Evolutionary conservation across 2,888 invertebrate genomes (phyloP), one percentile per base, ranked within the genome.

Genomic region (Anthophora plumipes): DNA sequence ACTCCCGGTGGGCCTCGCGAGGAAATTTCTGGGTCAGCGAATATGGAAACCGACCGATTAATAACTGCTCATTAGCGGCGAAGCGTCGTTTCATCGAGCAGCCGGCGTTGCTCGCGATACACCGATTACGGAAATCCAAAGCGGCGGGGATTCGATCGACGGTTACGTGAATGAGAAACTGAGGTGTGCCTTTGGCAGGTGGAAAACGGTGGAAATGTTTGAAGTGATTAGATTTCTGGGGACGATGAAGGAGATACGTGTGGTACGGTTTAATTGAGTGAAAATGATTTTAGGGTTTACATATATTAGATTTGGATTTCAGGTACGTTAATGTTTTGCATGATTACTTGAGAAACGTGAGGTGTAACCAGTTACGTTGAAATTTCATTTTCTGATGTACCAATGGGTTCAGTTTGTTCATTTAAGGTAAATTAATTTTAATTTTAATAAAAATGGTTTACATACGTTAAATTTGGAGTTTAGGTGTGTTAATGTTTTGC

Each of bases 11-110:
- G 67, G 61, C 60, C 61, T 50, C 48, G 64, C 63, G 52, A 61
- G 60, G n/a, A 68, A 68, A 77, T 77, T 78, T 78, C 78, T 78
- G 61, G 69, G 70, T 78, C 78, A 77, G 70, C 70, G 77, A 77
- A 77, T 69, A 70, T 70, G 77, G 69, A 46, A 77, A 59, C 70
- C 63, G 63, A 17, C 43, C 78, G 77, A 77, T 78, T 78, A 78
- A 78, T 77, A 78, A 77, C 70, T 77, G 77, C 77, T 78, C 78
- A 77, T 78, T 78, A 78, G 43, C 63, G 77, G 57, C 39, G 37
- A 14, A 46, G 46, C 50, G 77, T 59, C 50, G 61, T 64, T 77
- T 60, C 61, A 43, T 57, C 77, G 46, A 48, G 68, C 55, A 41
- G n/a, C 55, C 22, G 20, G 37, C 25, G 31, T 12, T 20, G 55